These are phyloP conservation scores for Aspidapion aeneum DNA, from an alignment of 2,888 invertebrate species.

Conservation along the genomic window DNA sequence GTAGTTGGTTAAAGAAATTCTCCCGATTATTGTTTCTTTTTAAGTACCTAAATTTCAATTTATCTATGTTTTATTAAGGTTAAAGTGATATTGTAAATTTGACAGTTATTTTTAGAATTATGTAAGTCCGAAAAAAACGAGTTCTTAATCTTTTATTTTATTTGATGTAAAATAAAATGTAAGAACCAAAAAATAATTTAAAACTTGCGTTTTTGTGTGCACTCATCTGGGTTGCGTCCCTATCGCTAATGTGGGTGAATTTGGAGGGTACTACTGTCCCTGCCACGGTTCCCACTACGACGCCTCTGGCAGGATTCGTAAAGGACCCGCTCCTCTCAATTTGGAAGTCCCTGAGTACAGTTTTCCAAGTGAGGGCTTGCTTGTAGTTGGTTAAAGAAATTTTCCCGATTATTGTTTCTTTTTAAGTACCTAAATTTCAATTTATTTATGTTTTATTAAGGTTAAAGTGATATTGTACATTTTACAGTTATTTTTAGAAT, in stretches of 20 bases:
- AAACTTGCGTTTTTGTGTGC: too few relatives aligned
- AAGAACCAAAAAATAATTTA: too few relatives aligned
- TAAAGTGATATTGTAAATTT: too few relatives aligned
- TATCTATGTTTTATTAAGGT: too few relatives aligned
- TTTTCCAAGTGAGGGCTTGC: conserved; percentile 65
- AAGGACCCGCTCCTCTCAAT: conserved; percentile 97
- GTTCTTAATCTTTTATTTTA: too few relatives aligned
- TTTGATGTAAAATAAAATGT: too few relatives aligned
- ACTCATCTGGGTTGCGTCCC: conserved; percentile 98
- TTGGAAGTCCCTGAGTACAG: conserved; percentile 85
- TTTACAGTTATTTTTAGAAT: too few relatives aligned
- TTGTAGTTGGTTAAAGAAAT: conserved; percentile 71
- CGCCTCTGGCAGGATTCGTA: conserved; percentile 94
- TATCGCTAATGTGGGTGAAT: conserved; percentile 90
- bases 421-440: neutral
- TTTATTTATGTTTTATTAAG: neutral
- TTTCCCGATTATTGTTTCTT: neutral
- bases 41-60: too few relatives aligned
- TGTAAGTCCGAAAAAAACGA: too few relatives aligned
- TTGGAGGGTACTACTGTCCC: conserved; percentile 97
- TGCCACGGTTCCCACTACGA: conserved; percentile 99
- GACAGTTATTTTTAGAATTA: too few relatives aligned
- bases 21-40: too few relatives aligned
- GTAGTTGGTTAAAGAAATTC: conserved; percentile 77
- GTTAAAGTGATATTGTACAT: neutral